Evolutionary conservation across 2,113 vertebrate species (phyloP).

Genomic region (Platichthys stellatus): DNA sequence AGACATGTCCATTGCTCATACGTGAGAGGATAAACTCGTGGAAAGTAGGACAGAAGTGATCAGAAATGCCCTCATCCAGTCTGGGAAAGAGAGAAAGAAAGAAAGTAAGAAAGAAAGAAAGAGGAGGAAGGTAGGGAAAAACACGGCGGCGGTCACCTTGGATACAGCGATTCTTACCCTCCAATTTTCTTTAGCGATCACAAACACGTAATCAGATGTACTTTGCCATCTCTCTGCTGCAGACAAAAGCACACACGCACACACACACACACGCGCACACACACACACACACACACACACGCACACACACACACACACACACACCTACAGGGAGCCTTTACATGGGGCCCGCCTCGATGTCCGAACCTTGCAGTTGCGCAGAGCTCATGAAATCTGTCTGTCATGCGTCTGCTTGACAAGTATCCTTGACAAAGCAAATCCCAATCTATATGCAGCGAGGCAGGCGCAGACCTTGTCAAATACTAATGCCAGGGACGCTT

Average conservation of each 20-base stretch:
- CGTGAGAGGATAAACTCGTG: conserved; percentile 39
- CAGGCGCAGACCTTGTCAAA: conserved; percentile 76
- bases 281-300: not conserved
- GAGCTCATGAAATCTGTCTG: conserved; percentile 75
- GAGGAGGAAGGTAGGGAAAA: not conserved
- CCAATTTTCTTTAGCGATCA: conserved; percentile 50
- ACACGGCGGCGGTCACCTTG: conserved; percentile 53
- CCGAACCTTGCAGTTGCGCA: conserved; percentile 54
- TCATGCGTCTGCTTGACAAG: conserved; percentile 75
- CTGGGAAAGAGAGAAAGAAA: not conserved
- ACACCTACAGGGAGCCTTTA: conserved; percentile 47
- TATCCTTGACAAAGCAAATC: conserved; percentile 80
- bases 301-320: conserved; percentile 2
- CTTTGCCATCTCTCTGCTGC: conserved; percentile 8
- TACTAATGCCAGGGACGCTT: conserved; percentile 77
- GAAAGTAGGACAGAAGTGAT: conserved; percentile 62
- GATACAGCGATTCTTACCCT: conserved; percentile 51
- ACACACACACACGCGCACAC: not conserved
- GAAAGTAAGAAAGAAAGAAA: not conserved
- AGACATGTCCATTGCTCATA: conserved; percentile 51
- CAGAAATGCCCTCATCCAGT: conserved; percentile 44
- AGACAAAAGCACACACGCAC: not conserved
- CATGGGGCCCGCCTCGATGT: conserved; percentile 52
- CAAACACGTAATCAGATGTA: conserved; percentile 40
- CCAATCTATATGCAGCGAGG: conserved; percentile 76